phyloP scores from a whole-genome alignment of 92 coral and sea anemone species.

The Paramuricea clavata region DNA sequence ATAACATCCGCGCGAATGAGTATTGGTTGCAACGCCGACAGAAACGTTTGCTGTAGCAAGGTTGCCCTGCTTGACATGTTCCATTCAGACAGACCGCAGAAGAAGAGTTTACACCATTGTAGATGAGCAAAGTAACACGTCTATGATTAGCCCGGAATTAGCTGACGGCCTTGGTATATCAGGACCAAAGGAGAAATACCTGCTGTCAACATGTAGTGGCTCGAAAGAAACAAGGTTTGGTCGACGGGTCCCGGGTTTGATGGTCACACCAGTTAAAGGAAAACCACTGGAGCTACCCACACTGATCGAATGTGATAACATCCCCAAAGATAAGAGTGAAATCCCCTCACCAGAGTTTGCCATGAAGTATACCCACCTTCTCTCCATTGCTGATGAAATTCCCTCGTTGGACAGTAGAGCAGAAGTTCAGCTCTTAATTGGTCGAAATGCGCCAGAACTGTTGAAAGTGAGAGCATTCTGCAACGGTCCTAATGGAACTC shows the following conservation, averaged over 20 bases:
- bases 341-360: background rate
- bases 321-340: background rate
- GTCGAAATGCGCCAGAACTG: background rate
- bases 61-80: background rate
- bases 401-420: background rate
- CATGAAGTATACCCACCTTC: background rate
- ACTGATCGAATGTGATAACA: background rate
- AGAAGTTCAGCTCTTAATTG: conserved; percentile 8
- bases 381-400: background rate
- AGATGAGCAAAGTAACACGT: background rate
- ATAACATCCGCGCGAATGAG: background rate
- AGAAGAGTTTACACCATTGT: conserved; percentile 4
- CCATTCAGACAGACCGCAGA: background rate
- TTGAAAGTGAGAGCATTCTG: background rate
- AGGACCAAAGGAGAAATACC: conserved; percentile 50
- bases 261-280: background rate
- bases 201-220: conserved; percentile 23
- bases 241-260: background rate
- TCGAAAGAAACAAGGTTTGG: background rate
- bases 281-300: background rate
- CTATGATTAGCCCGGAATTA: conserved; percentile 32
- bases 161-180: conserved; percentile 48
- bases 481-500: conserved; percentile 1
- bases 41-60: background rate
- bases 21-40: too few species aligned